A percentile compares a stretch with the other conserved stretches of the same genome.
phyloP scores from a whole-genome alignment of 2,888 invertebrate genomes.

The Apamea crenata region DNA sequence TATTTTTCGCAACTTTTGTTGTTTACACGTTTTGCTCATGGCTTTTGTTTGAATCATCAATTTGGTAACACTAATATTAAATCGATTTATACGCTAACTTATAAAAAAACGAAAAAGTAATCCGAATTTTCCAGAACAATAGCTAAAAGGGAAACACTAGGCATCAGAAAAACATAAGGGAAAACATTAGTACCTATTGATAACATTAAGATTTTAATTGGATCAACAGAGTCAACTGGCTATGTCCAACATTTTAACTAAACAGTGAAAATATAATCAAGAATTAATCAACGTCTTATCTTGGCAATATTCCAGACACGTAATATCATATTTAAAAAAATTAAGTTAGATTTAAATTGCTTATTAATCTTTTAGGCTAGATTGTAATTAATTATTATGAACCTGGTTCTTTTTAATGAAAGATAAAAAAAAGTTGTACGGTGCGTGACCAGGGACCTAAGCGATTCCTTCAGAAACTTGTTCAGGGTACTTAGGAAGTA shows the following conservation, averaged over 20 bases:
- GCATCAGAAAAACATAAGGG: neutral
- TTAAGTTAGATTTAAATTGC: no score
- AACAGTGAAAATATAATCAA: neutral
- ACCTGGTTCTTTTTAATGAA: no score
- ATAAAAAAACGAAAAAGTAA: neutral
- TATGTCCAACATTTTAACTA: neutral
- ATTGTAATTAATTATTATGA: no score
- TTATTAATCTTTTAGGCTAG: no score
- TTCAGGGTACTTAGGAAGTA: no score
- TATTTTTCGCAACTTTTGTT: slow-evolving; percentile 34
- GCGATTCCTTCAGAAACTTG: no score
- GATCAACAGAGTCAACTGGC: neutral
- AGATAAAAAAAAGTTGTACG: no score
- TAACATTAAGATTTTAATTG: neutral
- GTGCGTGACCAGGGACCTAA: no score
- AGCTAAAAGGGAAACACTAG: neutral
- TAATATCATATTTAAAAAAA: no score
- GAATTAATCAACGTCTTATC: neutral
- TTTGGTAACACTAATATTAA: neutral
- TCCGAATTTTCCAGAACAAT: neutral
- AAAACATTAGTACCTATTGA: no score
- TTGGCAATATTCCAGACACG: neutral
- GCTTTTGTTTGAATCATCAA: slow-evolving; percentile 25
- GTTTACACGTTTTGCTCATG: neutral
- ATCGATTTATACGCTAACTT: neutral